A percentile compares a stretch with the other conserved stretches of the same genome.
phyloP scores from a whole-genome alignment of 1,140 invertebrate genomes.

The Thrips palmi region DNA sequence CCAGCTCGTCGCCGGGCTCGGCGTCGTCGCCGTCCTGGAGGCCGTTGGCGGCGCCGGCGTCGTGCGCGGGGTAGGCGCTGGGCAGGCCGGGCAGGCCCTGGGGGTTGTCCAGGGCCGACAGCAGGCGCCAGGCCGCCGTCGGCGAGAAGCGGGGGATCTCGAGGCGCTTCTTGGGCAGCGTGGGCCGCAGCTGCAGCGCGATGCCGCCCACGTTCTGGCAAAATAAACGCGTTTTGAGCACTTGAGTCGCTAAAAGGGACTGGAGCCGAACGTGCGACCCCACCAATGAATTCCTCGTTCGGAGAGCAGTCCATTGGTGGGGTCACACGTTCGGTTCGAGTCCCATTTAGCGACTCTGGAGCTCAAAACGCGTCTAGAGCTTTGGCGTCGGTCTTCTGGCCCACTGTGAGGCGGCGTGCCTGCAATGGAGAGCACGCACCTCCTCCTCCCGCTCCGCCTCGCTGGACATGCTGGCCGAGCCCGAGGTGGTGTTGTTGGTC shows the following conservation, averaged over 20 bases:
- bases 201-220: conserved; percentile 30
- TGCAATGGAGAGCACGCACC: too few species aligned
- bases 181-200: conserved; percentile 49
- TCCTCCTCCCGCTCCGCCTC: conserved; percentile 13
- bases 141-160: conserved; percentile 63
- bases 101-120: conserved; percentile 32
- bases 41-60: too few species aligned
- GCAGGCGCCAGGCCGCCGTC: conserved; percentile 56
- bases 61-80: neutral
- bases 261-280: too few species aligned
- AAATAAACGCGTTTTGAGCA: too few species aligned
- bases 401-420: too few species aligned
- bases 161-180: conserved; percentile 52
- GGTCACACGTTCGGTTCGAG: too few species aligned
- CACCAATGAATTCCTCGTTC: too few species aligned
- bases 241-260: too few species aligned
- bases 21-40: conserved; percentile 21
- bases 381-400: too few species aligned
- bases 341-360: too few species aligned
- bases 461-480: conserved; percentile 14
- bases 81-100: conserved; percentile 12
- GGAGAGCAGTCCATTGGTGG: too few species aligned
- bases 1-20: conserved; percentile 20
- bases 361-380: too few species aligned
- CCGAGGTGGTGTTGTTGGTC: conserved; percentile 11